These are phyloP conservation scores for Triplophysa yarkandensis DNA, from an alignment of 2,797 vertebrate genomes.

Conservation along the genomic window DNA sequence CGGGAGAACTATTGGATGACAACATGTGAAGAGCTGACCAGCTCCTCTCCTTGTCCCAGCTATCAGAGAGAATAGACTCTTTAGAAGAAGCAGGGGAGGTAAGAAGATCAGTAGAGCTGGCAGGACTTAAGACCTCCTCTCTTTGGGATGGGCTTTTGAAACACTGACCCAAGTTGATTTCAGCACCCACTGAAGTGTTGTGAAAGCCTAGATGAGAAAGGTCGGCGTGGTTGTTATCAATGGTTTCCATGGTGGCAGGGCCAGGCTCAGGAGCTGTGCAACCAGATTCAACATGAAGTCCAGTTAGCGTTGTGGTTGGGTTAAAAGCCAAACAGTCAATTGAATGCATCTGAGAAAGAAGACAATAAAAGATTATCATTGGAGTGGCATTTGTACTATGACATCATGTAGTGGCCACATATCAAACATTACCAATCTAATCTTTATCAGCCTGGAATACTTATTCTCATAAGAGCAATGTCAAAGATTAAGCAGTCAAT, in stretches of 20 bases:
- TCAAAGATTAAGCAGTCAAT: neutral
- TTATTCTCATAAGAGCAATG: neutral
- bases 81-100: constrained; percentile 72
- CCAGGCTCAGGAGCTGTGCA: constrained; percentile 18
- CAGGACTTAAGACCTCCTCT: constrained; percentile 62
- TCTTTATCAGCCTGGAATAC: neutral
- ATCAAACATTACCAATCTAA: neutral
- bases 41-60: constrained; percentile 66
- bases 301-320: constrained; percentile 46
- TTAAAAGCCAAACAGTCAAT: constrained; percentile 53
- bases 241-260: constrained; percentile 66
- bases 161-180: constrained; percentile 67
- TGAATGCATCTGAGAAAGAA: constrained; percentile 63
- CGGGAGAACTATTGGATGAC: constrained; percentile 62
- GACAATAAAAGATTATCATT: neutral
- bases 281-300: constrained; percentile 47
- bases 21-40: constrained; percentile 57
- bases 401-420: neutral
- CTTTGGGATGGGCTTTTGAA: constrained; percentile 55
- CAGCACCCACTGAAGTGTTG: constrained; percentile 55
- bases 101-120: constrained; percentile 65
- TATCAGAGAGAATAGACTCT: constrained; percentile 75
- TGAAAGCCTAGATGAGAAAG: constrained; percentile 62
- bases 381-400: neutral
- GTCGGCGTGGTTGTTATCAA: constrained; percentile 65